Base-by-base conservation (phyloP, 2,888 invertebrate species). In the Drosophila mettleri region DNA sequence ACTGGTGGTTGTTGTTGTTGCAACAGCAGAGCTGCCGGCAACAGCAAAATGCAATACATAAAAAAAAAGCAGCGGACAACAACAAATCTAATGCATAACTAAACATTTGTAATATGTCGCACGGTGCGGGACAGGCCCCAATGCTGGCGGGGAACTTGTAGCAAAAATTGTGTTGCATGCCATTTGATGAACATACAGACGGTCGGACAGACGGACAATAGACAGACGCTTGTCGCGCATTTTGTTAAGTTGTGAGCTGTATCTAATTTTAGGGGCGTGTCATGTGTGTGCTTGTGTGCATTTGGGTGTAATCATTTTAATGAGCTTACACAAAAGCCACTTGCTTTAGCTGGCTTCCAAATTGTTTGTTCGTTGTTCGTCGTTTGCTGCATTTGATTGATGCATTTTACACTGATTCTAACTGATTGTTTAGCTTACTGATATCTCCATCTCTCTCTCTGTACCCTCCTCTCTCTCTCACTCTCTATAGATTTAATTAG, bases 61-160 rank as follows among this genome's bases (percentile, higher is more conserved):
- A 45, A 58, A 51, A 3, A 54, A 65, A 36, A 29, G 10, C 31
- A 18, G 51, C 34, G 8, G 22, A n/a, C 6, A 34, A 41, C 66
- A 73, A 53, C 73, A 71, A 81, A 78, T 76, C 77, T 86, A 88
- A 83, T 86, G 84, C 86, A 88, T 88, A 79, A 64, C 83, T 86
- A 88, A 86, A 86, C 69, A 69, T 63, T 51, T 58, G 53, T 43
- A 57, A 51, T 64, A 22, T 12, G 34, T n/a, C 22, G 46, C 24
- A 27, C 12, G 7, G 18, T 2, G 27, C 5, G 38, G 59, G 51
- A 18, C 4, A 31, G 27, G 24, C 41, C 38, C 24, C 16, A 12
- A 36, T 22, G 24, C 54, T 38, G 27, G 24, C 55, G 10, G 55
- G 39, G 45, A 22, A 57, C 49, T 63, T 63, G 54, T 55, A 53